Conservation (phyloP, 1,140 invertebrate genomes). For the Planococcus citri region DNA sequence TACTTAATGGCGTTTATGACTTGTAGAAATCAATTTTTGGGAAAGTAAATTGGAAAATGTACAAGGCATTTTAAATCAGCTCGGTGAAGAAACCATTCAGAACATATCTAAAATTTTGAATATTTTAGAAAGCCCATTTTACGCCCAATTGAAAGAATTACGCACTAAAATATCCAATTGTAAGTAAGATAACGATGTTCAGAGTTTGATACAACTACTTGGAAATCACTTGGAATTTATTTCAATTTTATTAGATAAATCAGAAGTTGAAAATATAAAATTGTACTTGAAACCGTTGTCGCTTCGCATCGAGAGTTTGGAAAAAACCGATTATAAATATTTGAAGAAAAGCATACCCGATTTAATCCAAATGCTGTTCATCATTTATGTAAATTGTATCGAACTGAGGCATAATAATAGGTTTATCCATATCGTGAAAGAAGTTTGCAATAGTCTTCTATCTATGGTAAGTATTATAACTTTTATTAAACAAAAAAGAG, state of each 20-base stretch:
- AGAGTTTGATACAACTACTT: too few relatives aligned
- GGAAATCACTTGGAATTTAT: too few relatives aligned
- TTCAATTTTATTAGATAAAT: not conserved
- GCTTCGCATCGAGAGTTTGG: not conserved
- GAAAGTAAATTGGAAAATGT: not conserved
- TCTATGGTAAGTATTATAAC: slow-evolving; percentile 38
- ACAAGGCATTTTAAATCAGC: not conserved
- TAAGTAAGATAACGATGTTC: too few relatives aligned
- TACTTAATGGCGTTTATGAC: not conserved
- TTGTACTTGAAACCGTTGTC: not conserved
- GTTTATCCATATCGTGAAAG: slow-evolving; percentile 55
- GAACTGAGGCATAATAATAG: slow-evolving; percentile 64
- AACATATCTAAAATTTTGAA: not conserved
- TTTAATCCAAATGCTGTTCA: slow-evolving; percentile 58
- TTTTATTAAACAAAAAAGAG: not conserved
- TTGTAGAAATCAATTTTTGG: not conserved
- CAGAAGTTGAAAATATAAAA: not conserved
- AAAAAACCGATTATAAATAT: slow-evolving; percentile 9
- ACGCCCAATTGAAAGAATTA: not conserved
- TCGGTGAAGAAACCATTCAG: not conserved
- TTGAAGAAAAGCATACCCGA: slow-evolving; percentile 44
- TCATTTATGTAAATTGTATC: slow-evolving; percentile 70
- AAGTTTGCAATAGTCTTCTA: slow-evolving; percentile 66
- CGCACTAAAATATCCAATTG: not conserved
- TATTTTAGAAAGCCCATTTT: not conserved